These are phyloP conservation scores for Eumeta japonica DNA, from an alignment of 1,140 invertebrate species.

Conservation along the genomic window DNA sequence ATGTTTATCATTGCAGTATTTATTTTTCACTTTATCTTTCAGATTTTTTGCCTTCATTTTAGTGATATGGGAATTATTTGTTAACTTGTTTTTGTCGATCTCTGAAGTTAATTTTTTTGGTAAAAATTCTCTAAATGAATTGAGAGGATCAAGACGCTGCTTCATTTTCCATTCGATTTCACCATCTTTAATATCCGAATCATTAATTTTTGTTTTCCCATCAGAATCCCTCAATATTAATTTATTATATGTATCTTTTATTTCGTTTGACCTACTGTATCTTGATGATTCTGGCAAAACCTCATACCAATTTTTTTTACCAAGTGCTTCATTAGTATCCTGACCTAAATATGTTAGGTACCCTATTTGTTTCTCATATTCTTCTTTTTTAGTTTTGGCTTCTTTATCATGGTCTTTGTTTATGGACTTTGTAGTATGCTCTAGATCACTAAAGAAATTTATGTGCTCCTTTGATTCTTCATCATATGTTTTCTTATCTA, in stretches of 20 bases:
- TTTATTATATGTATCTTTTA: conserved; percentile 53
- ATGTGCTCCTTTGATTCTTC: conserved; percentile 60
- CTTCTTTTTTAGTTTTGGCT: conserved; percentile 88
- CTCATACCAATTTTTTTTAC: conserved; percentile 82
- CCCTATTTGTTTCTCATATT: conserved; percentile 97
- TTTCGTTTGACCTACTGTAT: conserved; percentile 25
- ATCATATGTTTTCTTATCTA: not conserved
- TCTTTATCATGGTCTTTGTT: conserved; percentile 92
- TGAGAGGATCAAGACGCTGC: conserved; percentile 71
- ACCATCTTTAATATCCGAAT: conserved; percentile 41
- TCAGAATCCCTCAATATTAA: conserved; percentile 47
- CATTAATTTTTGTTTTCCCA: conserved; percentile 38
- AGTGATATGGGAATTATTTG: too few relatives aligned
- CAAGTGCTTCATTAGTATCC: conserved; percentile 82
- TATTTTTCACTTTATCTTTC: conserved; percentile 48
- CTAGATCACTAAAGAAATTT: conserved; percentile 89
- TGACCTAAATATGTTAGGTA: conserved; percentile 95
- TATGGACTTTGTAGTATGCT: conserved; percentile 63
- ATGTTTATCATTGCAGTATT: conserved; percentile 32
- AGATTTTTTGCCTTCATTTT: too few relatives aligned
- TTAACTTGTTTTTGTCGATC: conserved; percentile 20
- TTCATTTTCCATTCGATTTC: conserved; percentile 67
- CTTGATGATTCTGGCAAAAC: conserved; percentile 59
- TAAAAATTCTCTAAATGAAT: conserved; percentile 63
- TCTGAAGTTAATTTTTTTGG: conserved; percentile 24